Evolutionary conservation across 2,797 vertebrate species (phyloP).

Genomic region (Tiaroga cobitis): DNA sequence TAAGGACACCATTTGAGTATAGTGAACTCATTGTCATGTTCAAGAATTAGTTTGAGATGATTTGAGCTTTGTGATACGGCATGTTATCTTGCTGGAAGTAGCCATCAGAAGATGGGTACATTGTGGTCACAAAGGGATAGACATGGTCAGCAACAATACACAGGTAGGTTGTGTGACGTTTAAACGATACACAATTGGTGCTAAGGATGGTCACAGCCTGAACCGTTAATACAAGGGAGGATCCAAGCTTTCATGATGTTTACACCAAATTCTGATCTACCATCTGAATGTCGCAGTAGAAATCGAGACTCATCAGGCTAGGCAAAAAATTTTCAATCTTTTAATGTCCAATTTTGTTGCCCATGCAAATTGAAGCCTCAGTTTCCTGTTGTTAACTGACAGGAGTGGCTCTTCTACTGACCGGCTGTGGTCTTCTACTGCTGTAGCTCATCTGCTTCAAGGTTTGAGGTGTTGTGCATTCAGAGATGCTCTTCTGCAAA

Average conservation of each 20-base stretch:
- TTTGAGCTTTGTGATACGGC: not conserved
- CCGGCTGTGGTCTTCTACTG: not conserved
- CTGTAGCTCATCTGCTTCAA: not conserved
- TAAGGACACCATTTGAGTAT: not conserved
- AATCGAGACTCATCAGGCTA: too few relatives aligned
- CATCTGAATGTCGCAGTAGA: too few relatives aligned
- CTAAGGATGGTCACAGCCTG: not conserved
- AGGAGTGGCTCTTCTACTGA: too few relatives aligned
- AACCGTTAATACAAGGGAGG: not conserved
- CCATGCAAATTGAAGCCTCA: too few relatives aligned
- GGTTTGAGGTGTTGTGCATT: not conserved
- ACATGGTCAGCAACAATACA: not conserved
- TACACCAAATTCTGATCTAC: not conserved
- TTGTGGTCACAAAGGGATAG: not conserved
- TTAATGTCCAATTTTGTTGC: too few relatives aligned
- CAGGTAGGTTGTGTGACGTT: not conserved
- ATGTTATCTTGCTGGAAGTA: slow-evolving; percentile 61
- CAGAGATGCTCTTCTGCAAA: not conserved
- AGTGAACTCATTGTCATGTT: not conserved
- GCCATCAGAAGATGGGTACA: slow-evolving; percentile 61
- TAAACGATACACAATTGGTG: not conserved
- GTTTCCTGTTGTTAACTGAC: too few relatives aligned
- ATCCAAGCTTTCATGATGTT: not conserved
- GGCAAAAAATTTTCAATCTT: too few relatives aligned
- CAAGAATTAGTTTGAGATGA: not conserved